phyloP scores from a whole-genome alignment of 2,888 invertebrate species.

The Phengaris alcon region DNA sequence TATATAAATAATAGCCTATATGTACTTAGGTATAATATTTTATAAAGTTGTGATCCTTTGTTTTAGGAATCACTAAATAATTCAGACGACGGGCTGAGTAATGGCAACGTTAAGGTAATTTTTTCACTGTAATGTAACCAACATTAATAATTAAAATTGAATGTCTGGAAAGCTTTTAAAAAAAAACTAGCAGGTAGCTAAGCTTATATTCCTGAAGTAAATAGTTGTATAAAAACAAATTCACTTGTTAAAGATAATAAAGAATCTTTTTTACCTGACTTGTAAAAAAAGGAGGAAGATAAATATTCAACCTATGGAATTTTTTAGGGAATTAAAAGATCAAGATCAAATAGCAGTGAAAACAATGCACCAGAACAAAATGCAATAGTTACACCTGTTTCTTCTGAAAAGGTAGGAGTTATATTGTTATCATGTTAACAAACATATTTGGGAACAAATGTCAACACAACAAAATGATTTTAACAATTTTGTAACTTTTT shows the following conservation, averaged over 20 bases:
- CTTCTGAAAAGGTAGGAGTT: constrained; percentile 40
- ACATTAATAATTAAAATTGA: no score
- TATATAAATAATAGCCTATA: no score
- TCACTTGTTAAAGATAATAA: no score
- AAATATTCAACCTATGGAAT: neutral
- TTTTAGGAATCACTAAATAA: constrained; percentile 12
- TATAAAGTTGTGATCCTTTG: neutral
- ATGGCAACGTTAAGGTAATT: constrained; percentile 13
- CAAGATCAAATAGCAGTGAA: constrained; percentile 57
- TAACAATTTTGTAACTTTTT: constrained; percentile 25
- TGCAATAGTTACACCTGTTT: constrained; percentile 38
- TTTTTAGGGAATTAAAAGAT: constrained; percentile 47
- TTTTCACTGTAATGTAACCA: no score
- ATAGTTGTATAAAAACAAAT: no score
- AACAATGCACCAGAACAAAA: constrained; percentile 48
- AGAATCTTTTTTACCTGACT: no score
- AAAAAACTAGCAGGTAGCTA: no score
- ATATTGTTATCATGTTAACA: neutral
- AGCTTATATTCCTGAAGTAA: no score
- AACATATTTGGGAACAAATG: neutral
- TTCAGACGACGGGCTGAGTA: neutral
- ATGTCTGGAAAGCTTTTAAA: no score
- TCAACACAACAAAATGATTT: constrained; percentile 3
- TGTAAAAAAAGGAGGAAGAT: no score
- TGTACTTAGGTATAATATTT: neutral